phyloP scores from a whole-genome alignment of 2,797 vertebrate species.

The Lutjanus campechanus region DNA sequence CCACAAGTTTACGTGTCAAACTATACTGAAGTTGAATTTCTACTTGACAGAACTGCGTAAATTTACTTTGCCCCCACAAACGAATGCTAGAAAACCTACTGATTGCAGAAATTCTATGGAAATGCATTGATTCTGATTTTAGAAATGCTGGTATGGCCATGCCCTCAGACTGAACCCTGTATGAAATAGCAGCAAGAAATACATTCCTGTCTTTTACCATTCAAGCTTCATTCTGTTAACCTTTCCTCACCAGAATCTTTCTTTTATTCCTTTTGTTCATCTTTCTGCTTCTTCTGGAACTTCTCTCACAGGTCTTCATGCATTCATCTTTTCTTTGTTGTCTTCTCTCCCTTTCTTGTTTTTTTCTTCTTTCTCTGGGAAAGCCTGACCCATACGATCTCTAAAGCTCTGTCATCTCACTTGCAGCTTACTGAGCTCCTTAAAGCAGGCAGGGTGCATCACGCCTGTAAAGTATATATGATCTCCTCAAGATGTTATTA shows the following conservation, averaged over 20 bases:
- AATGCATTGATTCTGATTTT: neutral
- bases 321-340: constrained; percentile 1
- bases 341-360: neutral
- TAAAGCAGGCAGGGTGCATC: constrained; percentile 18
- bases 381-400: constrained; percentile 20
- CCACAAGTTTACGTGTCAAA: neutral
- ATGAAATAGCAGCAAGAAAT: neutral
- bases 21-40: neutral
- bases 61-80: neutral
- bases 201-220: neutral
- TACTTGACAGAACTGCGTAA: neutral
- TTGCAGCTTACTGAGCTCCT: constrained; percentile 39
- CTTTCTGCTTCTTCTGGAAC: constrained; percentile 19
- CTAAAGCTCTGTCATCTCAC: constrained; percentile 50
- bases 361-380: constrained; percentile 12
- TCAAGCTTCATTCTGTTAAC: neutral
- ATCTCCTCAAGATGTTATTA: constrained; percentile 43
- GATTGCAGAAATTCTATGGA: neutral
- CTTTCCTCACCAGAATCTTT: constrained; percentile 18
- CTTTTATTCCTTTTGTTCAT: constrained; percentile 31
- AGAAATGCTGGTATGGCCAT: neutral
- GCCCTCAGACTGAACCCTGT: neutral
- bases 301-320: constrained; percentile 3
- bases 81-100: neutral
- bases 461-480: constrained; percentile 14